phyloP scores from a whole-genome alignment of 2,113 vertebrate genomes.

The Morone chrysops region DNA sequence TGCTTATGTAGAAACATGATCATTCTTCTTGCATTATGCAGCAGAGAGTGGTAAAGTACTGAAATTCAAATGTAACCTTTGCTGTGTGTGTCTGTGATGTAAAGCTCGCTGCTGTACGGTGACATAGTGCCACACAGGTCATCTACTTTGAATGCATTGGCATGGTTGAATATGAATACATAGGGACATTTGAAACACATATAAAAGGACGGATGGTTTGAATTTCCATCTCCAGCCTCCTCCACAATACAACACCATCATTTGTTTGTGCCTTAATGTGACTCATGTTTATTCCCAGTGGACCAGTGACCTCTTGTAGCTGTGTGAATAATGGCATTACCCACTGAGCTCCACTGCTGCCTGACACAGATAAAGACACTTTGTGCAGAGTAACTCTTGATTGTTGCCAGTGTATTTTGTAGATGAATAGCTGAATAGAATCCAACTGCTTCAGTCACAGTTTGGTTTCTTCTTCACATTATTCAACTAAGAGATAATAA shows the following conservation, averaged over 20 bases:
- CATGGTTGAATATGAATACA: slow-evolving; percentile 23
- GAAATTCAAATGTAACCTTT: slow-evolving; percentile 64
- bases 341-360: slow-evolving; percentile 33
- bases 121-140: slow-evolving; percentile 2
- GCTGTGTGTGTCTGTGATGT: background rate
- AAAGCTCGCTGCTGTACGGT: background rate
- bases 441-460: background rate
- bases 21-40: background rate
- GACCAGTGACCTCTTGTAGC: slow-evolving; percentile 55
- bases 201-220: slow-evolving; percentile 8
- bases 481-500: background rate
- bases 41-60: slow-evolving; percentile 1
- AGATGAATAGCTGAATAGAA: background rate
- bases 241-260: slow-evolving; percentile 47
- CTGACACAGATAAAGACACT: slow-evolving; percentile 37
- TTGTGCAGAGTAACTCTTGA: slow-evolving; percentile 1
- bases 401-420: slow-evolving; percentile 16
- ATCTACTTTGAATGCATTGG: slow-evolving; percentile 11
- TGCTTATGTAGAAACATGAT: background rate
- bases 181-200: slow-evolving; percentile 32
- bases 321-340: slow-evolving; percentile 46
- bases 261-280: slow-evolving; percentile 47
- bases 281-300: slow-evolving; percentile 64
- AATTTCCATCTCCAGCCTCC: slow-evolving; percentile 33
- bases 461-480: background rate